A percentile compares a stretch with the other conserved stretches of the same genome.
These are phyloP conservation scores for Fratercula arctica DNA, from an alignment of 2,797 vertebrate genomes.

Conservation along the genomic window DNA sequence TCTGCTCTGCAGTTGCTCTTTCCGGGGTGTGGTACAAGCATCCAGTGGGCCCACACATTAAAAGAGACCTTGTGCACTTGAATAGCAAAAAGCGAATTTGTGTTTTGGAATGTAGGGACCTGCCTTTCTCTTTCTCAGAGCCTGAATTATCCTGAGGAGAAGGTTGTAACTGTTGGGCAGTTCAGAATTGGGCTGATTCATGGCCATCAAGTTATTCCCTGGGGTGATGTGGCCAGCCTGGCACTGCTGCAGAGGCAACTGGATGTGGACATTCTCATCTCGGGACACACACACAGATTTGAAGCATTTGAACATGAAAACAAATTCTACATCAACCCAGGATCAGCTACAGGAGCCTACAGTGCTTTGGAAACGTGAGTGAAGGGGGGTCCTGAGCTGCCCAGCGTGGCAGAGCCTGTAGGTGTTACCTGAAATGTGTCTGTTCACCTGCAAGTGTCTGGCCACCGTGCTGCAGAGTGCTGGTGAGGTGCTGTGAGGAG, in stretches of 20 bases:
- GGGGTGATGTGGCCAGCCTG: constrained; percentile 92
- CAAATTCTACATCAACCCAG: constrained; percentile 94
- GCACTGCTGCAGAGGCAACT: constrained; percentile 91
- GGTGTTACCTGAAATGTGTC: not conserved
- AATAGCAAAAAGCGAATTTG: accelerated
- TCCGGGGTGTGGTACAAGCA: not conserved
- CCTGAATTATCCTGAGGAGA: constrained; percentile 92
- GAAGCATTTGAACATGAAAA: constrained; percentile 94
- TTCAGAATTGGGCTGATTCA: constrained; percentile 95
- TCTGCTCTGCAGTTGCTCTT: not conserved
- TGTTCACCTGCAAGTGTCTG: accelerated
- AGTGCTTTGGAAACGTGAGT: constrained; percentile 87
- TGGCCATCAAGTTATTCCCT: constrained; percentile 93
- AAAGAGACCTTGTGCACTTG: accelerated
- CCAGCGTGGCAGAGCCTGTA: accelerated
- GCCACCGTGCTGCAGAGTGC: accelerated
- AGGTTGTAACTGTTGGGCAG: constrained; percentile 90
- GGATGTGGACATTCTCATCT: constrained; percentile 94
- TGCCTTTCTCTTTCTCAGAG: constrained; percentile 74
- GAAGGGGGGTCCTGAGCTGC: not conserved
- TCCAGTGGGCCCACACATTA: accelerated
- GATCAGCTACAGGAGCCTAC: constrained; percentile 93
- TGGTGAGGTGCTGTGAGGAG: not conserved
- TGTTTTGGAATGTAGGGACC: not conserved
- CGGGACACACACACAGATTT: constrained; percentile 92